These are phyloP conservation scores for Trachops cirrhosus DNA, from an alignment of 2,797 vertebrate species.

Conservation along the genomic window DNA sequence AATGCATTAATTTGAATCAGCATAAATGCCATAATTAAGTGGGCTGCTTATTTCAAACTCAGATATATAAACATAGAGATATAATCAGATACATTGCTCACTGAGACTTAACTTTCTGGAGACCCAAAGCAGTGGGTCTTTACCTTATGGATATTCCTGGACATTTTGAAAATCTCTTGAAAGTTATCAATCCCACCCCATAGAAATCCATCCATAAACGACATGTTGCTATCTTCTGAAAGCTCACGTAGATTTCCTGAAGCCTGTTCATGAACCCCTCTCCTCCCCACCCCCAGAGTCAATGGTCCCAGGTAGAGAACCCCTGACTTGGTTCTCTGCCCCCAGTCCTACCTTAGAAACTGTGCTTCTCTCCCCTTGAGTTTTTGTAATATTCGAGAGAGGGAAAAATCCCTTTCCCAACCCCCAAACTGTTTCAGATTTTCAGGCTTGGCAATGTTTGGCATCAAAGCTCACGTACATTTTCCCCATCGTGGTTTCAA, in stretches of 20 bases:
- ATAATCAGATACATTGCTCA: slow-evolving; percentile 13
- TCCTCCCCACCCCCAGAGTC: not conserved
- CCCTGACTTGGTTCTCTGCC: not conserved
- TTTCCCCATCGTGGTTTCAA: slow-evolving; percentile 34
- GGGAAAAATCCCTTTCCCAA: not conserved
- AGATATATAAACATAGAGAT: not conserved
- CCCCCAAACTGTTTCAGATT: not conserved
- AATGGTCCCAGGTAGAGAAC: not conserved
- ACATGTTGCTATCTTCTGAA: not conserved
- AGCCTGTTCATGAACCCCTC: not conserved
- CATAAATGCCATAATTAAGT: slow-evolving; percentile 30
- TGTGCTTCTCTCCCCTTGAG: not conserved
- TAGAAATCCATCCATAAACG: not conserved
- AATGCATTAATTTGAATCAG: slow-evolving; percentile 46
- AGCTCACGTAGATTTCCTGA: no score
- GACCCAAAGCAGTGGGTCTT: not conserved
- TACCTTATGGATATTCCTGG: not conserved
- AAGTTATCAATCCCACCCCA: not conserved
- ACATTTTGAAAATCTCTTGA: slow-evolving; percentile 12
- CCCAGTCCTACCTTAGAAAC: not conserved
- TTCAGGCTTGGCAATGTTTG: not conserved
- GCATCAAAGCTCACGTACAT: not conserved
- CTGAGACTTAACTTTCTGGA: not conserved
- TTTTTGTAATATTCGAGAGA: not conserved
- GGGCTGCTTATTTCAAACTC: not conserved